phyloP scores from a whole-genome alignment of 1,140 invertebrate genomes.

The Alviniconcha marisindica region DNA sequence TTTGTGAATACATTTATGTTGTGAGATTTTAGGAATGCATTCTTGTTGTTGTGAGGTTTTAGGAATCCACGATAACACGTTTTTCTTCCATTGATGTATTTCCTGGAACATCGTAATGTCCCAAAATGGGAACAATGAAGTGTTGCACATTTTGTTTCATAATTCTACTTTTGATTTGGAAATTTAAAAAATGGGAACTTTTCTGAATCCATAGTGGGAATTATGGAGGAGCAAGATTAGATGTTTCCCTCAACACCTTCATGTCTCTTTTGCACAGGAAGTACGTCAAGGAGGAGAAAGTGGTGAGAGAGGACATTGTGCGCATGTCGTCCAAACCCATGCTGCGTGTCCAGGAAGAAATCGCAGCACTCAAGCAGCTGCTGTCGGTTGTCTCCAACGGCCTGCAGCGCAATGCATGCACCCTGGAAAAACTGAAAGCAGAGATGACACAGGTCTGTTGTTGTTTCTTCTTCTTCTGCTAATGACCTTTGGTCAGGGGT shows the following conservation, averaged over 20 bases:
- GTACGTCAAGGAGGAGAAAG: constrained; percentile 90
- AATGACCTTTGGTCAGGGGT: too few species aligned
- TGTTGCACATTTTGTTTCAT: neutral
- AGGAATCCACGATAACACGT: too few species aligned
- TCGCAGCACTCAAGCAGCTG: constrained; percentile 81
- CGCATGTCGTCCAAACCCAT: constrained; percentile 84
- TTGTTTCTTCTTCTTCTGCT: neutral
- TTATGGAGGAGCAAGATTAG: too few species aligned
- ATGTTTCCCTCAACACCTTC: too few species aligned
- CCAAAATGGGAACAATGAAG: neutral
- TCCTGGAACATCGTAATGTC: neutral
- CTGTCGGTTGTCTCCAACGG: constrained; percentile 79
- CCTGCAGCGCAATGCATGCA: constrained; percentile 79
- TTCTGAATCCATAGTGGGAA: too few species aligned
- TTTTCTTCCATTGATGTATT: neutral
- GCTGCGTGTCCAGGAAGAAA: constrained; percentile 82
- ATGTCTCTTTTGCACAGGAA: constrained; percentile 81
- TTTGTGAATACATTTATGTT: too few species aligned
- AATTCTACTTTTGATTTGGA: neutral
- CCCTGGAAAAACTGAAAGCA: constrained; percentile 84
- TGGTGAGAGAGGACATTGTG: constrained; percentile 87
- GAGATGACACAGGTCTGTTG: constrained; percentile 82
- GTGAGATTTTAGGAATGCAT: too few species aligned
- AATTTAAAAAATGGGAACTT: neutral
- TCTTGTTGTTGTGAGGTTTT: too few species aligned